Evolutionary conservation across 1,140 invertebrate genomes (phyloP).

Genomic region (Drosophila biarmipes): DNA sequence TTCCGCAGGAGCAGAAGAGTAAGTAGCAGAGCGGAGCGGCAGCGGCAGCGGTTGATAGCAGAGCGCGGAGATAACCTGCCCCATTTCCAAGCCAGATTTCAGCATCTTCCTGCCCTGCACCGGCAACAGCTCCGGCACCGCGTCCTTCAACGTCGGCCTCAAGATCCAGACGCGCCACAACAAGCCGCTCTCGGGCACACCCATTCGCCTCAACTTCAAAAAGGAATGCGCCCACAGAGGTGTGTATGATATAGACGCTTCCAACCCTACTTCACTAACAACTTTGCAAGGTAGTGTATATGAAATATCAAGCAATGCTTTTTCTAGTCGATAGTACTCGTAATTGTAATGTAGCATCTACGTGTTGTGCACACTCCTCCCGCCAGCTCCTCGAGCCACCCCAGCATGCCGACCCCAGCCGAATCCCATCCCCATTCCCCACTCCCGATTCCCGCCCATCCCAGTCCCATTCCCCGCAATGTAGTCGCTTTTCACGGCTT

Average conservation of each 20-base stretch:
- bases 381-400: background rate
- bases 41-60: background rate
- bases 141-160: constrained; percentile 94
- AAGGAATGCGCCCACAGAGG: constrained; percentile 97
- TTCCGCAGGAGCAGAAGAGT: constrained; percentile 94
- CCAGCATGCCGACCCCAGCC: background rate
- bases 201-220: constrained; percentile 93
- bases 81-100: constrained; percentile 89
- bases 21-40: constrained; percentile 31
- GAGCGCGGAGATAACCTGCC: constrained; percentile 3
- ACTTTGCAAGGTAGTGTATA: constrained; percentile 85
- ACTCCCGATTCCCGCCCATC: background rate
- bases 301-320: constrained; percentile 78
- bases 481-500: constrained; percentile 35
- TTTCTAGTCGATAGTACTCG: constrained; percentile 40
- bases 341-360: constrained; percentile 27
- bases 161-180: constrained; percentile 92
- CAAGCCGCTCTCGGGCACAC: constrained; percentile 93
- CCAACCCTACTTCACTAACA: constrained; percentile 84
- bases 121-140: constrained; percentile 94
- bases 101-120: constrained; percentile 95
- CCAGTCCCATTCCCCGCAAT: background rate
- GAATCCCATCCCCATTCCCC: too few relatives aligned
- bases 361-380: constrained; percentile 25
- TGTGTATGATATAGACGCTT: constrained; percentile 88